Evolutionary conservation across 2,888 invertebrate species (phyloP), one percentile per base, ranked within the genome.

Genomic region (Dichetophora obliterata): DNA sequence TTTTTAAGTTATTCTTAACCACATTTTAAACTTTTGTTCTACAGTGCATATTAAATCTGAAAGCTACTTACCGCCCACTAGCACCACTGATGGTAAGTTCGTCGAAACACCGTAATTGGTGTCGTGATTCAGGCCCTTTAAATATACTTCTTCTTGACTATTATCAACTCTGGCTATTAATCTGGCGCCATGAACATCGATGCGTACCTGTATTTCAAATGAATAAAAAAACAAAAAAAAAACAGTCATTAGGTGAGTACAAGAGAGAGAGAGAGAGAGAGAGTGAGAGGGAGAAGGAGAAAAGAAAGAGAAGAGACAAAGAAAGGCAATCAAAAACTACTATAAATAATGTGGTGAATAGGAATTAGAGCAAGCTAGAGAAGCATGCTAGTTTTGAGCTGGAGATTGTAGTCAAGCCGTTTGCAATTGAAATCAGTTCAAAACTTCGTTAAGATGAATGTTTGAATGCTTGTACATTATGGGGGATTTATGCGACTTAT

Each of bases 151-250:
- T 87, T 94, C 94, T 83, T 93, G 93, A 79, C 93, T 91, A 81
- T 94, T 94, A 87, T 97, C 96, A n/a, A 97, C 96, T 86, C 93
- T 93, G 69, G 96, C 96, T 84, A 95, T 94, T 78, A 97, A 91
- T 85, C 95, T 92, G 27, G 95, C 95, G 34, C 95, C 94, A 83
- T 95, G 95, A 2, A 96, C 96, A 88, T 96, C 96, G 80, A 97
- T 96, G 78, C 95, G 92, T 59, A 95, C 91, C 91, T 91, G 84
- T 84, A 22, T 50, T 63, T 63, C 50, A 75, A 59, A 59, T 59
- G 14, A 27, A 69, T 14, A 66, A 52, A 69, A 52, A 37, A 61
- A 11, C 34, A 19, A 76, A 66, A 75, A 19, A 76, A 66, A 75
- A 52, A 75, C 19, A 31, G 69, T 63, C 57, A 34, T 61, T n/a